These are phyloP conservation scores for Spilosoma lubricipeda DNA, from an alignment of 2,888 invertebrate species.

Conservation along the genomic window DNA sequence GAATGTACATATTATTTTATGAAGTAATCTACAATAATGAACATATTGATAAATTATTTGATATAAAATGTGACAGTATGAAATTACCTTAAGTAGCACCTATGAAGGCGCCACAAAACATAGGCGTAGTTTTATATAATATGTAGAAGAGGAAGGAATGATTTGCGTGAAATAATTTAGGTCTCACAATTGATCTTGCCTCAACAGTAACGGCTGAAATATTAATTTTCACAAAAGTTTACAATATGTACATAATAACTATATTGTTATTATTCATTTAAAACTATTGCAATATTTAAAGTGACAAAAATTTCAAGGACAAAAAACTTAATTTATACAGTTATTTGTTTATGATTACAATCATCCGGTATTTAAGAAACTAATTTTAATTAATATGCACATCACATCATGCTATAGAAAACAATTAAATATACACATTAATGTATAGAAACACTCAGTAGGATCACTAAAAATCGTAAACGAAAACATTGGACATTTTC, in stretches of 20 bases:
- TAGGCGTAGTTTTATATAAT: neutral
- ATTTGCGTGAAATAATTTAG: constrained; percentile 8
- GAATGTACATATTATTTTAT: neutral
- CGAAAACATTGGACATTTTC: neutral
- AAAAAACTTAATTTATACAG: too few species aligned
- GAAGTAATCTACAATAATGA: neutral
- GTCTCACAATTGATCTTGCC: neutral
- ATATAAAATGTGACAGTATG: neutral
- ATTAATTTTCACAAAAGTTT: neutral
- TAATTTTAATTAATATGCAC: too few species aligned
- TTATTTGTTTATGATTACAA: too few species aligned
- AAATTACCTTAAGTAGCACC: constrained; percentile 11
- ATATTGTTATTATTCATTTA: neutral
- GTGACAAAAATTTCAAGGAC: neutral
- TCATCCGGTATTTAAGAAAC: too few species aligned
- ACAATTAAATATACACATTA: neutral
- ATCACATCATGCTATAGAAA: neutral
- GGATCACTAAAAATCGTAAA: neutral
- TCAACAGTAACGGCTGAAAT: neutral
- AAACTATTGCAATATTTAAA: neutral
- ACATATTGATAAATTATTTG: neutral
- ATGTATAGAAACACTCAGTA: neutral
- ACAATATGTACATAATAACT: neutral
- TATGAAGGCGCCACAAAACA: constrained; percentile 16
- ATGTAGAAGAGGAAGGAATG: constrained; percentile 15